Evolutionary conservation across 2,113 vertebrate species (phyloP).

Genomic region (Lycaon pictus): DNA sequence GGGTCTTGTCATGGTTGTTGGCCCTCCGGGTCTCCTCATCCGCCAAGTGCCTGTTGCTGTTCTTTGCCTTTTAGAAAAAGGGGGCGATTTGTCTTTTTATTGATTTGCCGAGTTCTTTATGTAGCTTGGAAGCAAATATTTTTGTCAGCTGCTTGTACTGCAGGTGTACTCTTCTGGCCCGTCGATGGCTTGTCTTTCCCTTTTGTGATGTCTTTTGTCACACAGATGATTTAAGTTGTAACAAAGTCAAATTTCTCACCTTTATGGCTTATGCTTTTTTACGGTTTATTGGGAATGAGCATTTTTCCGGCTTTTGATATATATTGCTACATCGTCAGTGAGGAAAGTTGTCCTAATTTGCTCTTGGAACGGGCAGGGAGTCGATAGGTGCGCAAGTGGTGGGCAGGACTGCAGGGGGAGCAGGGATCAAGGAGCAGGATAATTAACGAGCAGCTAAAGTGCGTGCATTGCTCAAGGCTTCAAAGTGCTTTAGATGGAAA

Average conservation of each 20-base stretch:
- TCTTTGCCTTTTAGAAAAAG: conserved; percentile 41
- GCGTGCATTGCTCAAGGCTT: not conserved
- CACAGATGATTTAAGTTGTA: conserved; percentile 54
- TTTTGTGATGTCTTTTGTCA: conserved; percentile 35
- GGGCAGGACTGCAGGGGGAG: not conserved
- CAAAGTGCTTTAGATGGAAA: not conserved
- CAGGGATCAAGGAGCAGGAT: not conserved
- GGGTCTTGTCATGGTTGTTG: not conserved
- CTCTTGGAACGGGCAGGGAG: conserved; percentile 12
- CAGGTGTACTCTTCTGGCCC: not conserved
- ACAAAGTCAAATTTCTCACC: conserved; percentile 62
- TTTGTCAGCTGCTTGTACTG: not conserved
- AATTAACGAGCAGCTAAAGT: not conserved
- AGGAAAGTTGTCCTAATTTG: conserved; percentile 3
- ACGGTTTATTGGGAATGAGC: conserved; percentile 35
- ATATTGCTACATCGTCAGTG: not conserved
- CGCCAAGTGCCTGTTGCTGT: not conserved
- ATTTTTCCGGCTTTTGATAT: conserved; percentile 57
- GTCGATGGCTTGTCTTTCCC: conserved; percentile 28
- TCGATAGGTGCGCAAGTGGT: not conserved
- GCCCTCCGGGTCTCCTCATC: not conserved
- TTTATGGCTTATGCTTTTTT: conserved; percentile 59
- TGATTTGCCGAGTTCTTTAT: conserved; percentile 60
- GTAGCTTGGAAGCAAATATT: conserved; percentile 46
- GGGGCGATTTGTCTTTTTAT: conserved; percentile 61